phyloP scores from a whole-genome alignment of 2,113 vertebrate species.

The Tragelaphus imberbis region DNA sequence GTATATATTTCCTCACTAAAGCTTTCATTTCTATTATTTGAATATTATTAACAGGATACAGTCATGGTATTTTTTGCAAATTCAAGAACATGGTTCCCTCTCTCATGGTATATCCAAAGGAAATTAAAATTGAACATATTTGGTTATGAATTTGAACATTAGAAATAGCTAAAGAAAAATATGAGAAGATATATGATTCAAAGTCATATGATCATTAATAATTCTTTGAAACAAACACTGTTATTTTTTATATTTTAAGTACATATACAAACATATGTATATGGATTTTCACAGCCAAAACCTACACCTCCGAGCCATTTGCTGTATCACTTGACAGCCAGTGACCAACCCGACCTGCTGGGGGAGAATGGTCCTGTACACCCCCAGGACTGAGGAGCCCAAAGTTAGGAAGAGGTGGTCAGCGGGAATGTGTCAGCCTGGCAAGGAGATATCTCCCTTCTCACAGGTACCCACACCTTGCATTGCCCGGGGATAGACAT shows the following conservation, averaged over 20 bases:
- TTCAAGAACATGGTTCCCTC: neutral
- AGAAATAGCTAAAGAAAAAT: neutral
- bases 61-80: neutral
- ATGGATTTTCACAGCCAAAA: neutral
- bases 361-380: too few relatives aligned
- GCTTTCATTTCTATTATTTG: slow-evolving; percentile 10
- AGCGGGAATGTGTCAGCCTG: neutral
- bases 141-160: neutral
- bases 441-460: too few relatives aligned
- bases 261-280: neutral
- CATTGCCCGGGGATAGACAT: neutral
- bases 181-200: neutral
- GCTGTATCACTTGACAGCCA: neutral
- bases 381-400: neutral
- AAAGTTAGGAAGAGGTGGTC: neutral
- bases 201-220: neutral
- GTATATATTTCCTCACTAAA: neutral
- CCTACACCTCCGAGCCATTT: neutral
- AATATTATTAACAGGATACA: neutral
- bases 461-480: neutral
- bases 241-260: neutral
- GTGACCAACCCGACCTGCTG: neutral
- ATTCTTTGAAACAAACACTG: neutral
- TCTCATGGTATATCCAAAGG: neutral
- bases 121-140: neutral